Evolutionary conservation across 2,888 invertebrate species (phyloP).

Genomic region (Cephus pulcher): DNA sequence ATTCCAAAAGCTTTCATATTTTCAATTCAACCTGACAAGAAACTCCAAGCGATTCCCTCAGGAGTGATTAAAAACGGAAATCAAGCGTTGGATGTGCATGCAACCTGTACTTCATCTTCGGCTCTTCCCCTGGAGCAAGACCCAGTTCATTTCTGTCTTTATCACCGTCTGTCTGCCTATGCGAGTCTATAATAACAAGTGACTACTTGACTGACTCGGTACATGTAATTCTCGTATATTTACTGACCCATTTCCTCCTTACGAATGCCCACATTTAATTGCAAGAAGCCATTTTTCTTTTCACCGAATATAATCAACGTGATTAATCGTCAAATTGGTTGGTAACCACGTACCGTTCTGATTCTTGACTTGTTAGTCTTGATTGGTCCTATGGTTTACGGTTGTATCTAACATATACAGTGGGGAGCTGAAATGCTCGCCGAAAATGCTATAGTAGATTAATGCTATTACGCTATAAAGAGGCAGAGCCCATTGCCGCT

Average conservation of each 20-base stretch:
- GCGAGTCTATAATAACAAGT: not conserved
- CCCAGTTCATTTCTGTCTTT: not conserved
- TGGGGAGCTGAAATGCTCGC: no score
- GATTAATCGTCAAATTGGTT: not conserved
- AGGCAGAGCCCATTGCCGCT: no score
- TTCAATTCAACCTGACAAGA: constrained; percentile 3
- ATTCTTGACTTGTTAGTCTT: not conserved
- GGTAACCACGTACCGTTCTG: not conserved
- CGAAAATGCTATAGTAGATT: no score
- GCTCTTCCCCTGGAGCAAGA: constrained; percentile 18
- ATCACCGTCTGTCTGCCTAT: not conserved
- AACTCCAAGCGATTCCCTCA: constrained; percentile 22
- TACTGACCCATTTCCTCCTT: not conserved
- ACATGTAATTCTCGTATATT: not conserved
- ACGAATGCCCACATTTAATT: not conserved
- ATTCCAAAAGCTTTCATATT: not conserved
- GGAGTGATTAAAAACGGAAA: constrained; percentile 51
- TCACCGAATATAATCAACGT: not conserved
- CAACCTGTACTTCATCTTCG: constrained; percentile 13
- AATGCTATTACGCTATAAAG: no score
- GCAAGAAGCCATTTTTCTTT: not conserved
- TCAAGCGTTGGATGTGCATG: constrained; percentile 36
- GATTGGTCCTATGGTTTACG: not conserved
- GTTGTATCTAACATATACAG: not conserved
- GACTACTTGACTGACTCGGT: not conserved